Evolutionary conservation across 2,888 invertebrate species (phyloP).

Genomic region (Listrodromus nycthemerus): DNA sequence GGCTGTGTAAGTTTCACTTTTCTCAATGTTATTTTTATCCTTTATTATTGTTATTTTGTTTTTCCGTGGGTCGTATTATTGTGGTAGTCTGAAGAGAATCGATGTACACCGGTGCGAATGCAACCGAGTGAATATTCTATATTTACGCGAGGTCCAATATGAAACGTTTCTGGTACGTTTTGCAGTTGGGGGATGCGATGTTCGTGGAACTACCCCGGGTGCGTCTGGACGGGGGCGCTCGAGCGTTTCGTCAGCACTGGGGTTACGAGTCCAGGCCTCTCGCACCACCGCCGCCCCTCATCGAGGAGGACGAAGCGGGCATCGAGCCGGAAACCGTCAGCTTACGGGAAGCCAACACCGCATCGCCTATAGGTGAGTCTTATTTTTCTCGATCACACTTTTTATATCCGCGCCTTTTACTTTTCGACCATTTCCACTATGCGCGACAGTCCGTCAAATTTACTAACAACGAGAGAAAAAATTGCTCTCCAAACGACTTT

Average conservation of each 20-base stretch:
- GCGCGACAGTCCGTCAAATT: neutral
- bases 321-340: constrained; percentile 88
- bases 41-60: constrained; percentile 12
- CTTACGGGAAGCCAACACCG: constrained; percentile 87
- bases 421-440: neutral
- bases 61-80: constrained; percentile 13
- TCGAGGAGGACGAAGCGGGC: constrained; percentile 88
- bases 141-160: constrained; percentile 1
- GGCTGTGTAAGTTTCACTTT: constrained; percentile 78
- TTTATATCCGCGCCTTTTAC: constrained; percentile 22
- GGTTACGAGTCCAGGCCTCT: constrained; percentile 87
- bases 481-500: neutral
- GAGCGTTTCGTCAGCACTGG: constrained; percentile 88
- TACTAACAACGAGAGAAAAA: neutral
- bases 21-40: constrained; percentile 8
- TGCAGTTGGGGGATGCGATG: constrained; percentile 86
- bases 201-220: constrained; percentile 88
- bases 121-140: constrained; percentile 12
- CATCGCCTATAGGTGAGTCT: constrained; percentile 86
- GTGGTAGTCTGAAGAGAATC: neutral
- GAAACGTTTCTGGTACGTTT: constrained; percentile 56
- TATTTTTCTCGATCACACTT: constrained; percentile 1
- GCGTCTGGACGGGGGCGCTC: constrained; percentile 89
- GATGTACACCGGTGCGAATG: neutral
- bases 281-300: constrained; percentile 88